Evolutionary conservation across 2,888 invertebrate genomes (phyloP), one percentile per base, ranked within the genome.

Genomic region (Ecliptopera silaceata): DNA sequence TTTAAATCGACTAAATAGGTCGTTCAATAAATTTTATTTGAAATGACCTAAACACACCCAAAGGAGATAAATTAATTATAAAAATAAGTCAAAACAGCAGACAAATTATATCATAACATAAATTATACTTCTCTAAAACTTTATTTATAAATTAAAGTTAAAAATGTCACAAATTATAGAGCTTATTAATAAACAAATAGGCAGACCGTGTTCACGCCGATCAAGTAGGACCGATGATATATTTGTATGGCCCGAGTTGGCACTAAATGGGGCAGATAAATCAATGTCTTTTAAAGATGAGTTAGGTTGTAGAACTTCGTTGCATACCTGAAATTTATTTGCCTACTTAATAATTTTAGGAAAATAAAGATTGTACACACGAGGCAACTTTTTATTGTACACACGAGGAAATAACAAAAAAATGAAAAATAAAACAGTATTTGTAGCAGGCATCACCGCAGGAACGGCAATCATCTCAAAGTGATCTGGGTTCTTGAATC

Each of bases 241-340:
- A 82, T 83, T 75, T 73, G 76, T 71, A 66, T 69, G 71, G 80
- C 78, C 77, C 80, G 74, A 75, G 80, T 79, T 70, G 69, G 63
- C 74, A 69, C 72, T 75, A 77, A 80, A 83, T 81, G 74, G 72
- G 71, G 58, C 62, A 67, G 69, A 82, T 83, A 83, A 84, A 83
- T 84, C 82, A 80, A 66, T 71, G 64, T 56, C 47, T 18, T 61
- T 3, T 79, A 84, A 71, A 79, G 82, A 82, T 72, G 69, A 53
- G 39, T 43, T 22, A 31, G 18, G 4, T 5, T 15, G 13, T 15
- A 36, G 36, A 4, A 26, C 26, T 26, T 26, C 26, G 4, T 32
- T n/a, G 12, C 32, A n/a, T 12, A 32, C n/a, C 32, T 32, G 4
- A 32, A 12, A 12, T 32, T 32, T n/a, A 31, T 3, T 11, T n/a